Conservation (phyloP, 1,140 invertebrate genomes). For the Musca domestica region DNA sequence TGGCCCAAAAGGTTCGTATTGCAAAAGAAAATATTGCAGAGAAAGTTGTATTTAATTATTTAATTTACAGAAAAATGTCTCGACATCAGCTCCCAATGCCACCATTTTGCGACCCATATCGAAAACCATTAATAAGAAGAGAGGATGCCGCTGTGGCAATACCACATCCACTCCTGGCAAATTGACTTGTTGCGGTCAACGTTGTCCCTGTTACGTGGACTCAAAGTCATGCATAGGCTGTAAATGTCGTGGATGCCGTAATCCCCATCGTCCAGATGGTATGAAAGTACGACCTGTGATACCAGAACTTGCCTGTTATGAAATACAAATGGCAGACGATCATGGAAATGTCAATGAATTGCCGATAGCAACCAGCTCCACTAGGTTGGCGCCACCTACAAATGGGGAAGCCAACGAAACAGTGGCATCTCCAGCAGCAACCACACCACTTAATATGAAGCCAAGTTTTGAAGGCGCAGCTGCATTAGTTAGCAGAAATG, state of each 20-base stretch:
- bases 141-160: conserved; percentile 88
- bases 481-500: background rate
- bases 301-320: conserved; percentile 57
- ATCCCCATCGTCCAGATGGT: conserved; percentile 79
- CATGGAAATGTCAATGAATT: conserved; percentile 21
- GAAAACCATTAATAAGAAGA: conserved; percentile 55
- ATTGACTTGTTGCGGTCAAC: conserved; percentile 86
- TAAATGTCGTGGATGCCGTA: conserved; percentile 86
- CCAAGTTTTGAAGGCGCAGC: background rate
- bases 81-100: background rate
- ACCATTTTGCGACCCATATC: conserved; percentile 2
- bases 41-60: background rate
- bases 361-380: conserved; percentile 2
- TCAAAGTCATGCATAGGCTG: conserved; percentile 83
- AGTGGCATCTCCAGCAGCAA: background rate
- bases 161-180: conserved; percentile 83
- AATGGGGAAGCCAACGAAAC: conserved; percentile 8
- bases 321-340: conserved; percentile 30
- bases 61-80: conserved; percentile 19
- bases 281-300: conserved; percentile 72
- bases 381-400: background rate
- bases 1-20: conserved; percentile 18
- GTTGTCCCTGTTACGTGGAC: conserved; percentile 89
- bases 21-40: background rate
- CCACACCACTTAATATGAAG: background rate